phyloP scores from a whole-genome alignment of 2,797 vertebrate species.

The Cygnus olor region DNA sequence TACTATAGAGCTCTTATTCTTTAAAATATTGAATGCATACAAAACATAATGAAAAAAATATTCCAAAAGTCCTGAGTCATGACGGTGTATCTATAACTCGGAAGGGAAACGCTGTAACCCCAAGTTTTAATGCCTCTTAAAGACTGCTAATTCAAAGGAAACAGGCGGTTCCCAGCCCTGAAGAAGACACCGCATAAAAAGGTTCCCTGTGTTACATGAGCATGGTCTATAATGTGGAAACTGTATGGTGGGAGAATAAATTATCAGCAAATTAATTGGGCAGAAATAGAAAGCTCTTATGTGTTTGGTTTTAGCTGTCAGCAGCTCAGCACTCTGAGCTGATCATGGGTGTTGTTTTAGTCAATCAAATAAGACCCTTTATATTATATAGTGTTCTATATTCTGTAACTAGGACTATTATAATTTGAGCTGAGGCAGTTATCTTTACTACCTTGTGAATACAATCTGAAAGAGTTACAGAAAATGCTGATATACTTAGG shows the following conservation, averaged over 20 bases:
- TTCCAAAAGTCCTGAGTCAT: background rate
- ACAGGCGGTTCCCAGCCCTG: background rate
- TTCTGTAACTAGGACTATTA: slow-evolving; percentile 41
- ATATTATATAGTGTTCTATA: slow-evolving; percentile 29
- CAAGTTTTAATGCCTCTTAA: background rate
- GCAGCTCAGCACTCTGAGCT: slow-evolving; percentile 43
- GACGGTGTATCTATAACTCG: background rate
- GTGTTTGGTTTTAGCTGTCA: slow-evolving; percentile 62
- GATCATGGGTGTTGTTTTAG: slow-evolving; percentile 52
- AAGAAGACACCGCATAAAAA: background rate
- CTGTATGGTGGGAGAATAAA: slow-evolving; percentile 55
- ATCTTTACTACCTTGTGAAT: slow-evolving; percentile 72
- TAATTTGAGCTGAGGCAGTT: slow-evolving; percentile 68
- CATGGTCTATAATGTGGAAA: background rate
- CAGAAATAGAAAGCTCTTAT: slow-evolving; percentile 51
- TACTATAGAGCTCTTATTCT: background rate
- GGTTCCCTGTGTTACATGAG: background rate
- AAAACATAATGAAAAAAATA: background rate
- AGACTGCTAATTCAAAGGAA: background rate
- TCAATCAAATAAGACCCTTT: slow-evolving; percentile 39
- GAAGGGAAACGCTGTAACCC: background rate
- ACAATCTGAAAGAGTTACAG: slow-evolving; percentile 55
- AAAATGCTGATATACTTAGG: slow-evolving; percentile 73
- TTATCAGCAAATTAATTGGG: slow-evolving; percentile 70
- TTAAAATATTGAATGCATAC: background rate